Conservation (phyloP, 2,113 vertebrate species). For the Psettodes erumei region DNA sequence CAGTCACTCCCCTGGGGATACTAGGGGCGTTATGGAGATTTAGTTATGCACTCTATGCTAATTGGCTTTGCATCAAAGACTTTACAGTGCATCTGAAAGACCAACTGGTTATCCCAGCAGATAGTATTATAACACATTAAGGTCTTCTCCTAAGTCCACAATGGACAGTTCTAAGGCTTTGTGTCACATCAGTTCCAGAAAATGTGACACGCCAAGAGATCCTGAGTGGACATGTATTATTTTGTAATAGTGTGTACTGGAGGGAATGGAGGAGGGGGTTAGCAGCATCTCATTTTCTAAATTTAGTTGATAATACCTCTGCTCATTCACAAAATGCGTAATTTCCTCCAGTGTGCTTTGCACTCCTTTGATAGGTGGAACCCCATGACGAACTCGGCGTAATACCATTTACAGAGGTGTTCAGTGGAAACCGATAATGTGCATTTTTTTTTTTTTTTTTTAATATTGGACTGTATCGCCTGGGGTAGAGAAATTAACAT, state of each 20-base stretch:
- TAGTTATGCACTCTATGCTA: slow-evolving; percentile 62
- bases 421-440: slow-evolving; percentile 22
- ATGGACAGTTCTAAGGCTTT: slow-evolving; percentile 51
- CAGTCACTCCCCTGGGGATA: slow-evolving; percentile 41
- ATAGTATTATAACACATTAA: slow-evolving; percentile 50
- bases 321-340: neutral
- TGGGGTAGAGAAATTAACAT: slow-evolving; percentile 45
- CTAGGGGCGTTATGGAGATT: slow-evolving; percentile 48
- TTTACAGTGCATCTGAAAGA: slow-evolving; percentile 48
- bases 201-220: slow-evolving; percentile 11
- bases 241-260: slow-evolving; percentile 2
- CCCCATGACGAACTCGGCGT: neutral
- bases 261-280: neutral
- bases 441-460: slow-evolving; percentile 24
- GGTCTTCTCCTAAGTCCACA: slow-evolving; percentile 36
- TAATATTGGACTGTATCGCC: slow-evolving; percentile 42
- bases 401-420: slow-evolving; percentile 17
- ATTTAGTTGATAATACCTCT: neutral
- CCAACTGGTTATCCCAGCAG: slow-evolving; percentile 54
- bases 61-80: slow-evolving; percentile 72
- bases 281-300: neutral
- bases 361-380: slow-evolving; percentile 16
- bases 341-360: slow-evolving; percentile 2
- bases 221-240: slow-evolving; percentile 26
- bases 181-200: slow-evolving; percentile 21